Evolutionary conservation across 2,113 vertebrate species (phyloP).

Genomic region (Brachirus orientalis): DNA sequence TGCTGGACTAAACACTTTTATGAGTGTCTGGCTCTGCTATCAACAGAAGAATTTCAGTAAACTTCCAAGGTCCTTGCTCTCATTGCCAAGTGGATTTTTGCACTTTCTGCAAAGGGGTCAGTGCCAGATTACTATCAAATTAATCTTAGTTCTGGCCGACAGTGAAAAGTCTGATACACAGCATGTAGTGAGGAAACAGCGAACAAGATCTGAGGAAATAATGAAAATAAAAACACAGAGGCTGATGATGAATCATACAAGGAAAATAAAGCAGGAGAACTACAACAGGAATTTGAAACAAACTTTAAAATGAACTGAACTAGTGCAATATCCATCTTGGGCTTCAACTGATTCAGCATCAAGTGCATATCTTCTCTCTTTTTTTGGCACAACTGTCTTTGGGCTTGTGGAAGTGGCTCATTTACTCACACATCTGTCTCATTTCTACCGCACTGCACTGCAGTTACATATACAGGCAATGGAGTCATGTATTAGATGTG

Average conservation of each 20-base stretch:
- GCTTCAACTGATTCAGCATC: too few relatives aligned
- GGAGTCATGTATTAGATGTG: too few relatives aligned
- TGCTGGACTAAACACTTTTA: slow-evolving; percentile 13
- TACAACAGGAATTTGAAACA: too few relatives aligned
- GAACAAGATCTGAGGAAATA: not conserved
- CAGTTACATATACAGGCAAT: too few relatives aligned
- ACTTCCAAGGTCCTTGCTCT: slow-evolving; percentile 8
- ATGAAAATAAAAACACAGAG: not conserved
- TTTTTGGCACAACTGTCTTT: too few relatives aligned
- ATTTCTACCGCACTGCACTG: too few relatives aligned
- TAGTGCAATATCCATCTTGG: too few relatives aligned
- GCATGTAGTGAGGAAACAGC: not conserved
- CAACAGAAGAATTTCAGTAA: not conserved
- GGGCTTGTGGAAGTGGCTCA: too few relatives aligned
- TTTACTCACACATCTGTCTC: too few relatives aligned
- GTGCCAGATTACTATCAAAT: slow-evolving; percentile 38
- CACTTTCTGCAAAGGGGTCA: slow-evolving; percentile 19
- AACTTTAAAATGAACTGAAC: too few relatives aligned
- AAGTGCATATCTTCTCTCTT: too few relatives aligned
- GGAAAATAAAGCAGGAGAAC: not conserved
- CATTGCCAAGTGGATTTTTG: slow-evolving; percentile 29
- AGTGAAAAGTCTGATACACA: slow-evolving; percentile 4
- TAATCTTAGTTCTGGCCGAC: slow-evolving; percentile 32
- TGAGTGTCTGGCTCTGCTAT: slow-evolving; percentile 9
- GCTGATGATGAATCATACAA: not conserved